Evolutionary conservation across 35 echinoderm and acorn worm genomes (phyloP).

Genomic region (Acanthaster planci): DNA sequence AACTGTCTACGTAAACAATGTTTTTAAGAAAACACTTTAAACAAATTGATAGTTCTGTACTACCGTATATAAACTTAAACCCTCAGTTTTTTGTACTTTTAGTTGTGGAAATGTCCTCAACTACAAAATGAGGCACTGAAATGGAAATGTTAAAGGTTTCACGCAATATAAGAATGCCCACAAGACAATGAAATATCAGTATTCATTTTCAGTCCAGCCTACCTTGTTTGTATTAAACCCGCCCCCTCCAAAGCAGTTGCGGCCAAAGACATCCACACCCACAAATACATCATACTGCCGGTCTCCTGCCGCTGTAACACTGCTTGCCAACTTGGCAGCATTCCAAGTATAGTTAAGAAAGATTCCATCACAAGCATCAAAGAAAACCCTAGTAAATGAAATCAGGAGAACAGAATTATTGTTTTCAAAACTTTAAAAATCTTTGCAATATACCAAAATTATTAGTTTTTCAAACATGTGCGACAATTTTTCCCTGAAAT

Average conservation of each 20-base stretch:
- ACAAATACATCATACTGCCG: constrained; percentile 83
- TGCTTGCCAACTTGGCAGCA: constrained; percentile 66
- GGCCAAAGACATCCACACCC: constrained; percentile 93
- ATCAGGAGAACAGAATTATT: neutral
- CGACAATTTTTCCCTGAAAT: no score
- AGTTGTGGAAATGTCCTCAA: no score
- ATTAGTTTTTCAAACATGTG: neutral
- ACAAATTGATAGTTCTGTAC: no score
- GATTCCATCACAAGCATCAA: constrained; percentile 91
- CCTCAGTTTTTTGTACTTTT: no score
- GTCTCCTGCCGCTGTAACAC: constrained; percentile 51
- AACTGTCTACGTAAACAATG: no score
- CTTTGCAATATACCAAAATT: neutral
- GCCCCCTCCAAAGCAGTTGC: constrained; percentile 90
- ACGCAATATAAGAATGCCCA: neutral
- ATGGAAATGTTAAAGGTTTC: neutral
- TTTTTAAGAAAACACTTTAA: no score
- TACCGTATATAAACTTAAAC: no score
- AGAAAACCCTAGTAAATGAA: constrained; percentile 80
- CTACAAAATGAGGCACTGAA: no score
- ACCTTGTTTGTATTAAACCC: constrained; percentile 96
- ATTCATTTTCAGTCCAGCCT: neutral
- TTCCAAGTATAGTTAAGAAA: constrained; percentile 95
- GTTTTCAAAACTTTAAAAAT: no score
- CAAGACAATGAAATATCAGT: no score